These are phyloP conservation scores for Pyxicephalus adspersus DNA, from an alignment of 2,113 vertebrate species.

Conservation along the genomic window DNA sequence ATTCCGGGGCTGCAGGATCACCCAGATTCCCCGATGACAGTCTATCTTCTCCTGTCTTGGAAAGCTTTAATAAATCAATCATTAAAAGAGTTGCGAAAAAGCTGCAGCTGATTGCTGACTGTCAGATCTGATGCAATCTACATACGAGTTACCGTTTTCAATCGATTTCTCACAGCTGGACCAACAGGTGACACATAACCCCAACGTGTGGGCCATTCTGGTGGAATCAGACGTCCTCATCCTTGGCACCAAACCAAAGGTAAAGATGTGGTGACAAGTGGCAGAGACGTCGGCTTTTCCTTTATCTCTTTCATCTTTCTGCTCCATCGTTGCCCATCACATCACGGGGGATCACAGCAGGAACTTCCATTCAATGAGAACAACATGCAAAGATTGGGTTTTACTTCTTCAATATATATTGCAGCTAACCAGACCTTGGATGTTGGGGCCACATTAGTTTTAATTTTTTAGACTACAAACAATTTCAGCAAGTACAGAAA, in stretches of 20 bases:
- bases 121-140: slow-evolving; percentile 6
- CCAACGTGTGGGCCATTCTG: neutral
- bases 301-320: slow-evolving; percentile 4
- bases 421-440: no score
- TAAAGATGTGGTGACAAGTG: neutral
- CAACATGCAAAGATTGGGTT: no score
- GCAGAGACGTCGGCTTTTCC: neutral
- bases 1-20: no score
- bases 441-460: no score
- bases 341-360: neutral
- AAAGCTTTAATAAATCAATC: no score
- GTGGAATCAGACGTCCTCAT: neutral
- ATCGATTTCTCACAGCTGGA: neutral
- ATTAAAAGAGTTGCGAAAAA: no score
- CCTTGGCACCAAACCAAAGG: slow-evolving; percentile 39
- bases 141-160: neutral
- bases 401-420: no score
- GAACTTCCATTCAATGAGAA: neutral
- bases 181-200: neutral
- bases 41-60: no score
- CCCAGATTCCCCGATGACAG: no score
- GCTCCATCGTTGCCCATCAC: slow-evolving; percentile 15
- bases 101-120: neutral
- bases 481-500: no score
- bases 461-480: no score